Conservation (phyloP, 2,113 vertebrate species). For the Polypterus bichir region DNA sequence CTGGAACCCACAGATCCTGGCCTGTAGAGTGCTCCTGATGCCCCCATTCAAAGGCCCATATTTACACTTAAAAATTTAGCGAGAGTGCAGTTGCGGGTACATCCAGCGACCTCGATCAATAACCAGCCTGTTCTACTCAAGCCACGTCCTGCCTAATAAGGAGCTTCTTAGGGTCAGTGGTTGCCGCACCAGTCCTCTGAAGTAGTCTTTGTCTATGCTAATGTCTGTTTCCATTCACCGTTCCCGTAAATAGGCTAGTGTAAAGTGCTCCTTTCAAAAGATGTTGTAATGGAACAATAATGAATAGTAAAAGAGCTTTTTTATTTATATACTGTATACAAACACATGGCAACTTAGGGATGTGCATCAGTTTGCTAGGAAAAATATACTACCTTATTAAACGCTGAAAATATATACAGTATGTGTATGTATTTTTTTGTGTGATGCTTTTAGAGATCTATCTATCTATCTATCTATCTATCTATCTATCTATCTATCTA, state of each 20-base stretch:
- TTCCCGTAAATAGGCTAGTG: conserved; percentile 76
- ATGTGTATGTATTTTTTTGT: too few species aligned
- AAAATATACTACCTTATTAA: too few species aligned
- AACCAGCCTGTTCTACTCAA: conserved; percentile 79
- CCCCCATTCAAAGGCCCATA: conserved; percentile 97
- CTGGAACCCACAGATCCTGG: conserved; percentile 90
- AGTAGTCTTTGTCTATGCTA: conserved; percentile 82
- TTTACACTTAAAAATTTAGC: conserved; percentile 99
- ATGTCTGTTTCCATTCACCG: conserved; percentile 88
- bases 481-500: too few species aligned
- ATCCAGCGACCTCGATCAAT: conserved; percentile 94
- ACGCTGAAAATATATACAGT: too few species aligned
- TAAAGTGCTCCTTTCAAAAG: conserved; percentile 35
- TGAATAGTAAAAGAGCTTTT: conserved; percentile 1
- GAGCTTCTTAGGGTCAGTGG: conserved; percentile 87
- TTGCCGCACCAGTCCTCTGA: conserved; percentile 84
- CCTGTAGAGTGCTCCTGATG: conserved; percentile 89
- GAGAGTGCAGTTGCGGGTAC: conserved; percentile 97
- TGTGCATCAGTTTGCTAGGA: too few species aligned
- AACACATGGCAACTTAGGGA: too few species aligned
- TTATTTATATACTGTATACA: not conserved
- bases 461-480: too few species aligned
- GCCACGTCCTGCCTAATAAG: conserved; percentile 87
- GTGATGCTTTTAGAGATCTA: too few species aligned
- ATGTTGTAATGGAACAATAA: conserved; percentile 13